Base-by-base conservation (phyloP, 1,140 invertebrate genomes). In the Trichonephila clavata region DNA sequence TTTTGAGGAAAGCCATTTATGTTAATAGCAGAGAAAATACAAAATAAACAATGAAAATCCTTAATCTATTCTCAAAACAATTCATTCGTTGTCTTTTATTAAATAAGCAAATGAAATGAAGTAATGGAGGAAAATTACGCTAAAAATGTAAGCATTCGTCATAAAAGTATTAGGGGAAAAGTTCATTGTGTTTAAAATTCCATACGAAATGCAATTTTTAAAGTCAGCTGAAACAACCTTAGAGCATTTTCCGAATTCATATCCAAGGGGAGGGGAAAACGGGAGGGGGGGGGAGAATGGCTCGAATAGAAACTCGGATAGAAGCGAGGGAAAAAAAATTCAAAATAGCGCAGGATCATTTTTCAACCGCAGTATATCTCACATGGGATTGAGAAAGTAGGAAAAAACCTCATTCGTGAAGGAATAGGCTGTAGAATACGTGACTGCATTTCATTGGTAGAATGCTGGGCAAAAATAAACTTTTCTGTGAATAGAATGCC, bases 331-430 rank as follows among this genome's bases (percentile, higher is more conserved):
- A 10, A 50, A 50, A 87, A 57, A 63, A 63, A 60, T 63, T 68
- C 27, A 89, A 89, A 89, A 89, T 89, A 43, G 87, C 32, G 87
- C 8, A 24, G 65, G 65, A 50, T 71, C 60, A 89, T 89, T 89
- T 89, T 71, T 71, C 65, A 89, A 24, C 32, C 87, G n/a, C 63
- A 57, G 65, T 71, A 89, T 71, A 89, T 71, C 65, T 71, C 87
- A 71, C 87, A 71, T 50, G 87, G 87, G 87, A 89, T 89, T 89
- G 61, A 8, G 65, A 57, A 89, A 71, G 50, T n/a, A 32, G 21
- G 65, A 89, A 71, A 68, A 68, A 57, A 57, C 7, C 65, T 71
- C 63, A 24, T 86, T 86, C 68, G 68, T 61, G 18, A 21, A 63
- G 27, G 65, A 71, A 89, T 59, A 57, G 63, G 50, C 86, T 50